Percentiles rank a stretch among this genome's conserved stretches.
phyloP scores from a whole-genome alignment of 2,888 invertebrate species.

The Xestoiulus laeticollis region DNA sequence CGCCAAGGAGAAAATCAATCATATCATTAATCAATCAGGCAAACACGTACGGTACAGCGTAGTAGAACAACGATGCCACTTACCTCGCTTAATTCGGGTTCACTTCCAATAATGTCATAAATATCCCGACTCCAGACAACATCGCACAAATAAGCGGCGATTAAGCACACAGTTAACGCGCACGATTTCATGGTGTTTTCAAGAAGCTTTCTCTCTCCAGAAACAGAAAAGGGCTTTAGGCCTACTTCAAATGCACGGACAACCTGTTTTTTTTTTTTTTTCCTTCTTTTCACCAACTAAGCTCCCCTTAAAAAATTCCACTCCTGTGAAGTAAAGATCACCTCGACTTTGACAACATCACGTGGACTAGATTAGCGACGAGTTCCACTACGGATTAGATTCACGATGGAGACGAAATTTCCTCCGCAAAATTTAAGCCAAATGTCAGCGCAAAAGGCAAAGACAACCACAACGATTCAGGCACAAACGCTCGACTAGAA shows the following conservation, averaged over 20 bases:
- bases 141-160: conserved; percentile 14
- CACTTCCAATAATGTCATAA: background rate
- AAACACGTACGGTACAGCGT: background rate
- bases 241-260: background rate
- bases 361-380: background rate
- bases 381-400: background rate
- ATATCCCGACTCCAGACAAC: background rate
- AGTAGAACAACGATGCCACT: background rate
- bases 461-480: background rate
- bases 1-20: conserved; percentile 24
- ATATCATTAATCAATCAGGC: background rate
- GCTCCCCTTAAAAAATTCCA: background rate
- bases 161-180: conserved; percentile 35
- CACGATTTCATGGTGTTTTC: conserved; percentile 20
- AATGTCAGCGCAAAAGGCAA: background rate
- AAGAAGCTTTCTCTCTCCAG: background rate
- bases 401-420: background rate
- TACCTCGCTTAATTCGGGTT: background rate
- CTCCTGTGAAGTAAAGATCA: background rate
- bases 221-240: background rate
- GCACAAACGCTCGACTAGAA: background rate
- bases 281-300: background rate
- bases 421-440: conserved; percentile 2
- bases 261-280: conserved; percentile 8
- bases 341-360: background rate